phyloP scores from a whole-genome alignment of 2,797 vertebrate genomes.

The Tauraco hartlaubi region DNA sequence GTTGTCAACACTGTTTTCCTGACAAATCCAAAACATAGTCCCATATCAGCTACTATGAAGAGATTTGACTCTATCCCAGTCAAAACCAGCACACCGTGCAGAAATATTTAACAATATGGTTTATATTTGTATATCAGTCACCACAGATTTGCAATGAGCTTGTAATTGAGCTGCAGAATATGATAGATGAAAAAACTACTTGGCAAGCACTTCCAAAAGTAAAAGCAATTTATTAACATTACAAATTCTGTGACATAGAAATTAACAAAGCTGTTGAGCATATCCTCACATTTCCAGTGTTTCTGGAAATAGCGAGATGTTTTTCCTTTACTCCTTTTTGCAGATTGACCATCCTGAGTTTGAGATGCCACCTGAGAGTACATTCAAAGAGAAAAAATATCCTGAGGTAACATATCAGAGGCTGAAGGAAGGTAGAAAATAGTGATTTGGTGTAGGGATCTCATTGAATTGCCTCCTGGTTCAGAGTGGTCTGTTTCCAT shows the following conservation, averaged over 20 bases:
- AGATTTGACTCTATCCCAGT: not conserved
- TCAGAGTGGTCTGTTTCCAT: constrained; percentile 23
- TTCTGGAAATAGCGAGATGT: not conserved
- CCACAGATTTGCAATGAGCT: not conserved
- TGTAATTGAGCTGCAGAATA: not conserved
- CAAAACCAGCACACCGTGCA: not conserved
- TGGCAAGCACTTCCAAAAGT: not conserved
- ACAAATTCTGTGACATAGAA: not conserved
- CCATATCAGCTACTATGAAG: not conserved
- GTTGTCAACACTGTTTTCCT: not conserved
- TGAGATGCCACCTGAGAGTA: constrained; percentile 86
- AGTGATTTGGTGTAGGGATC: constrained; percentile 14
- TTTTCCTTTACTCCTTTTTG: not conserved
- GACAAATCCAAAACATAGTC: not conserved
- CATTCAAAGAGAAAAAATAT: constrained; percentile 79
- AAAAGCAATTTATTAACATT: not conserved
- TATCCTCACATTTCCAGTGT: not conserved
- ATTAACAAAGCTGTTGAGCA: not conserved
- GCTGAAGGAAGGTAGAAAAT: constrained; percentile 45
- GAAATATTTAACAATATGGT: not conserved
- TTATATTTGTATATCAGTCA: not conserved
- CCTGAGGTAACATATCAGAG: constrained; percentile 81
- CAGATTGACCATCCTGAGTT: constrained; percentile 95
- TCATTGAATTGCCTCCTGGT: constrained; percentile 34
- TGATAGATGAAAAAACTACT: not conserved